phyloP scores from a whole-genome alignment of 2,113 vertebrate species.

The Chunga burmeisteri region DNA sequence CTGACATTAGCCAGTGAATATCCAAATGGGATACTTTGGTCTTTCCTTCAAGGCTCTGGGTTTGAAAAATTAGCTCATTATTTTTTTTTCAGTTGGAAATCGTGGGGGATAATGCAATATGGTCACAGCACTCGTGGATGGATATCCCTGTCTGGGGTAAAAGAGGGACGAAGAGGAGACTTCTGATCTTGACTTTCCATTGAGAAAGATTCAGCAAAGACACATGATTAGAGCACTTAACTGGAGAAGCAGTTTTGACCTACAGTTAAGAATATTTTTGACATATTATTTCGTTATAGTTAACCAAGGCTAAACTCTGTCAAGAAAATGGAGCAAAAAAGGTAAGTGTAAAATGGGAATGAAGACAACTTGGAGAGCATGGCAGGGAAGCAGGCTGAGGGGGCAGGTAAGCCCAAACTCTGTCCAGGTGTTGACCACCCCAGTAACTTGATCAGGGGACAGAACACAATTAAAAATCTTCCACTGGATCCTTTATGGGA shows the following conservation, averaged over 20 bases:
- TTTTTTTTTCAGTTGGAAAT: background rate
- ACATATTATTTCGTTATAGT: background rate
- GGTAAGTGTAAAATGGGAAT: background rate
- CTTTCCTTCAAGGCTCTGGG: background rate
- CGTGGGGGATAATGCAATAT: background rate
- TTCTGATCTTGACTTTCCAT: background rate
- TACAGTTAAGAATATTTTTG: conserved; percentile 1
- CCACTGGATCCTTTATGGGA: background rate
- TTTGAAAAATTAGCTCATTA: background rate
- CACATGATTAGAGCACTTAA: background rate
- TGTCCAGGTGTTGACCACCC: background rate
- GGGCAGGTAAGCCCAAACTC: background rate
- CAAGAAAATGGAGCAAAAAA: background rate
- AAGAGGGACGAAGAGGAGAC: background rate
- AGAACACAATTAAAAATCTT: conserved; percentile 7
- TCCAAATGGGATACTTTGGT: background rate
- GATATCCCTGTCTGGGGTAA: background rate
- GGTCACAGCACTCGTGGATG: background rate
- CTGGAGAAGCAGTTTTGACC: background rate
- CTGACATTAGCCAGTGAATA: background rate
- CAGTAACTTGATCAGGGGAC: background rate
- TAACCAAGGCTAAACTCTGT: background rate
- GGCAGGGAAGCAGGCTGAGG: background rate
- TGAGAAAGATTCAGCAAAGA: background rate
- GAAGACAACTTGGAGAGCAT: background rate